These are phyloP conservation scores for Ophioninae sp. DNA, from an alignment of 2,888 invertebrate species.

Conservation along the genomic window DNA sequence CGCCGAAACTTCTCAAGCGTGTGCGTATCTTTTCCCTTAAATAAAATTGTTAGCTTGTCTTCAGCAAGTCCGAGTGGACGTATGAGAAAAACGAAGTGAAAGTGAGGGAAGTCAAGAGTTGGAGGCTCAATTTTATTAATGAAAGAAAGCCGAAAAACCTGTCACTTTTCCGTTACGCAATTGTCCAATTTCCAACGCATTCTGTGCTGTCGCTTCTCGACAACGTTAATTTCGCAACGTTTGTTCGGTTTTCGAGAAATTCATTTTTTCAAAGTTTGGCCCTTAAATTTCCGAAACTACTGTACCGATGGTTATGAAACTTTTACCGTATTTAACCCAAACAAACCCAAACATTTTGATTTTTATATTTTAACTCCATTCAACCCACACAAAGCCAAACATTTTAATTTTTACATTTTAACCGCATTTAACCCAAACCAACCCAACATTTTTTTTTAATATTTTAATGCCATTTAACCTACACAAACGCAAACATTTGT, in stretches of 20 bases:
- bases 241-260: neutral
- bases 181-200: constrained; percentile 44
- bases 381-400: no score
- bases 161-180: constrained; percentile 31
- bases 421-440: neutral
- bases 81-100: neutral
- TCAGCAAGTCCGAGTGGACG: constrained; percentile 7
- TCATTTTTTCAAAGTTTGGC: no score
- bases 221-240: neutral
- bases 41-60: constrained; percentile 37
- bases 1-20: constrained; percentile 20
- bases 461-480: no score
- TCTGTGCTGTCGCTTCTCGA: neutral
- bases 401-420: no score
- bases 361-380: no score
- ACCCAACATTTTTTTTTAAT: neutral
- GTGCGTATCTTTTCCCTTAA: constrained; percentile 16
- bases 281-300: no score
- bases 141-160: constrained; percentile 8
- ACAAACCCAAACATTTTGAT: no score
- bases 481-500: no score
- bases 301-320: no score
- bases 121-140: constrained; percentile 16
- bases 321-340: no score
- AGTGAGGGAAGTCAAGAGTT: neutral